Evolutionary conservation across 2,113 vertebrate genomes (phyloP).

Genomic region (Heterotilapia buettikoferi): DNA sequence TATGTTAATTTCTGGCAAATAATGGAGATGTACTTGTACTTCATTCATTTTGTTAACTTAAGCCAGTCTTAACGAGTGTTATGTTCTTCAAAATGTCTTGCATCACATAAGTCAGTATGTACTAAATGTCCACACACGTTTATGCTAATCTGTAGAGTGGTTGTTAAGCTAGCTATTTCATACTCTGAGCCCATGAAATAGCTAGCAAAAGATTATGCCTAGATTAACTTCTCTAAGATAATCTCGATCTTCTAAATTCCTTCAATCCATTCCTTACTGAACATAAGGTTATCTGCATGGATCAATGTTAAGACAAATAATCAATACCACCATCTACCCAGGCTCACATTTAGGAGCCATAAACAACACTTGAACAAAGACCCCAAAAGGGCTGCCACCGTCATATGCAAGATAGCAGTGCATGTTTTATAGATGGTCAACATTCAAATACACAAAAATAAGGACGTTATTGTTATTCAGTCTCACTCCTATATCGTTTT

Average conservation of each 20-base stretch:
- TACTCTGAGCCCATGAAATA: not conserved
- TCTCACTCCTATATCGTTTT: constrained; percentile 27
- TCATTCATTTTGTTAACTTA: not conserved
- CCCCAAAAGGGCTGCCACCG: constrained; percentile 8
- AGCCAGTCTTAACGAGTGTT: not conserved
- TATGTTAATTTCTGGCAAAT: not conserved
- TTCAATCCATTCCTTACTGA: not conserved
- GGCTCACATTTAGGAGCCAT: not conserved
- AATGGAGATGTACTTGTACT: not conserved
- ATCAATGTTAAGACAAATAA: constrained; percentile 46
- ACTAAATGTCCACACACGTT: not conserved
- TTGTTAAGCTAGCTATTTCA: not conserved
- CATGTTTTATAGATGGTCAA: constrained; percentile 45
- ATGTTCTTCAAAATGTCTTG: not conserved
- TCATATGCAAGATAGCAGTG: not conserved
- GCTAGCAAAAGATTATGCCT: not conserved
- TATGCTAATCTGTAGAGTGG: not conserved
- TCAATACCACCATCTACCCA: constrained; percentile 11
- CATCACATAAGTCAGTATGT: not conserved
- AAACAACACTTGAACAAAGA: constrained; percentile 32
- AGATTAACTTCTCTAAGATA: not conserved
- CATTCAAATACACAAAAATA: constrained; percentile 58
- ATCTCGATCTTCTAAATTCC: not conserved
- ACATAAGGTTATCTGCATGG: not conserved
- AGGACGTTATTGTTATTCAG: constrained; percentile 38